Evolutionary conservation across 2,888 invertebrate genomes (phyloP), one percentile per base, ranked within the genome.

Genomic region (Tetragonula carbonaria): DNA sequence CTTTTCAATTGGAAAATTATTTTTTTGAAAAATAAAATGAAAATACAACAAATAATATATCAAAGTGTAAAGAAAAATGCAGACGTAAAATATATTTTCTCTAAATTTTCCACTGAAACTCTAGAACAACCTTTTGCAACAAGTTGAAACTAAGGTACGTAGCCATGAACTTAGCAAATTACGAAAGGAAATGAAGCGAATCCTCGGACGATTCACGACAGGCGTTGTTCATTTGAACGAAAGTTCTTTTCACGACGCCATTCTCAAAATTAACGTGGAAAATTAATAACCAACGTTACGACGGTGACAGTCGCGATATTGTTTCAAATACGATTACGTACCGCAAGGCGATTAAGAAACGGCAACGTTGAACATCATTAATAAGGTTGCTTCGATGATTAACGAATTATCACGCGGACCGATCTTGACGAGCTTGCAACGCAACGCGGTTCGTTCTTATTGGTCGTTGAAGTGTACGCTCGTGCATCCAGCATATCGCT

Each of bases 371-470:
- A 55, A 21, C 74, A 59, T 74, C 75, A 66, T 80, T 86, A 79
- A 82, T 72, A 74, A 80, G 65, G 66, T 55, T 77, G 79, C 63
- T 74, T 65, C 23, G 76, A 77, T 70, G 77, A 86, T 82, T 74
- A 86, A 79, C 71, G 63, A 77, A 86, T 86, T 82, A 82, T 86
- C 79, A 57, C 71, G 66, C 70, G n/a, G 14, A 21, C 16, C 73
- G 78, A 86, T 85, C 85, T 72, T 50, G 66, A 72, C 51, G 57
- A 71, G 65, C 57, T 78, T 38, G 68, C 65, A 59, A 78, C 75
- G 80, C 50, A 71, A 78, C 76, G 80, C 51, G 53, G 33, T 33
- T 21, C 66, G 62, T 18, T 86, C 63, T 78, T 70, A 78, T 78
- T 81, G 16, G 59, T 23, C 50, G 62, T 50, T 57, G 14, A 62